Evolutionary conservation across 2,113 vertebrate genomes (phyloP).

Genomic region (Aplodontia rufa): DNA sequence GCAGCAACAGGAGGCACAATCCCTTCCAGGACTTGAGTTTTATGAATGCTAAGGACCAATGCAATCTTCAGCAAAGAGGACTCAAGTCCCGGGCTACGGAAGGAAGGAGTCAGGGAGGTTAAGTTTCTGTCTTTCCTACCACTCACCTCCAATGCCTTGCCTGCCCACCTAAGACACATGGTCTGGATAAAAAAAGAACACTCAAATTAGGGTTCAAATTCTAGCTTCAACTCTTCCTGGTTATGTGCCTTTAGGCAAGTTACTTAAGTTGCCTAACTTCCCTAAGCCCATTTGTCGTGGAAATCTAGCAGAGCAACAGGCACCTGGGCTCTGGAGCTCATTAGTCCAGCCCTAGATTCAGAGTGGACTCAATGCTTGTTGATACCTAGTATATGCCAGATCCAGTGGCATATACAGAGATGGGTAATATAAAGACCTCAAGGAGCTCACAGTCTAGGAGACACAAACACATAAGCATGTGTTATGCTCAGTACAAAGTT

Average conservation of each 20-base stretch:
- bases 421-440: neutral
- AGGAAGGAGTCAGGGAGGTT: neutral
- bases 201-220: neutral
- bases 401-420: constrained; percentile 30
- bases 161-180: neutral
- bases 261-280: constrained; percentile 15
- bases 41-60: neutral
- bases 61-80: neutral
- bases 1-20: constrained; percentile 19
- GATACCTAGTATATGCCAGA: neutral
- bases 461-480: constrained; percentile 34
- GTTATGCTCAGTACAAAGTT: neutral
- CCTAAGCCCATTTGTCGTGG: constrained; percentile 1
- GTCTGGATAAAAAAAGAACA: neutral
- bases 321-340: neutral
- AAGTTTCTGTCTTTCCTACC: neutral
- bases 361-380: neutral
- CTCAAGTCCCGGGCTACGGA: neutral
- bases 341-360: neutral
- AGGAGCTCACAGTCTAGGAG: neutral
- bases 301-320: constrained; percentile 3
- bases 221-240: constrained; percentile 42
- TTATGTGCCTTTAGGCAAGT: neutral
- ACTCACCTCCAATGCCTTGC: neutral
- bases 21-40: neutral